A percentile compares a stretch with the other conserved stretches of the same genome.
Conservation (phyloP, 2,888 invertebrate species). For the Lissonota sp. region DNA sequence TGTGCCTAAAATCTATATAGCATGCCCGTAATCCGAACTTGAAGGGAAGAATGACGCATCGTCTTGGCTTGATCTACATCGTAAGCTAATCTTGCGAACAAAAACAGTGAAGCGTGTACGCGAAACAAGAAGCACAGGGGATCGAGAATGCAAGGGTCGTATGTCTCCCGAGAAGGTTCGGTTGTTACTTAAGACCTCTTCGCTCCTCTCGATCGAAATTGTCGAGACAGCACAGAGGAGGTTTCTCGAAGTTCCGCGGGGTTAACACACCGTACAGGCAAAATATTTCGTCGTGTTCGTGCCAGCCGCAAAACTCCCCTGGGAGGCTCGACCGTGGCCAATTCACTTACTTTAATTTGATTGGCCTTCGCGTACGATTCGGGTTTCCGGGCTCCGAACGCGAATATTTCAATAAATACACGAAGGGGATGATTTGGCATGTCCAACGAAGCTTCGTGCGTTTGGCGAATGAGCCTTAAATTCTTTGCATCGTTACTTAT, state of each 20-base stretch:
- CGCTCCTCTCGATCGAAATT: slow-evolving; percentile 44
- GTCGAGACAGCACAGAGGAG: slow-evolving; percentile 50
- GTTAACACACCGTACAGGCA: slow-evolving; percentile 13
- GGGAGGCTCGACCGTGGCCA: slow-evolving; percentile 71
- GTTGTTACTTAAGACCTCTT: slow-evolving; percentile 48
- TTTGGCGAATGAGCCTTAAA: slow-evolving; percentile 77
- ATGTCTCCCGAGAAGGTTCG: slow-evolving; percentile 33
- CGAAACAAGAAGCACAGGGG: slow-evolving; percentile 22
- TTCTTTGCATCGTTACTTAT: slow-evolving; percentile 71
- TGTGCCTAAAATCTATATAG: background rate
- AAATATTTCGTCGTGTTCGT: slow-evolving; percentile 57
- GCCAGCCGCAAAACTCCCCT: slow-evolving; percentile 58
- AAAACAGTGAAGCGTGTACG: slow-evolving; percentile 58
- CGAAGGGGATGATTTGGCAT: slow-evolving; percentile 50
- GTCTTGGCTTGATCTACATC: slow-evolving; percentile 30
- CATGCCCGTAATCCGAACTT: slow-evolving; percentile 21
- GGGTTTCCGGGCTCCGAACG: slow-evolving; percentile 62
- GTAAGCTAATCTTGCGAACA: slow-evolving; percentile 66
- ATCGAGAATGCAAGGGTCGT: slow-evolving; percentile 24
- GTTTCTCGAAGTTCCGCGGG: slow-evolving; percentile 15
- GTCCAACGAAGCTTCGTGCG: slow-evolving; percentile 73
- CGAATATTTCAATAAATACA: slow-evolving; percentile 31
- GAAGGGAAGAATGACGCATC: slow-evolving; percentile 66
- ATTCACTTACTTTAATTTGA: slow-evolving; percentile 84
- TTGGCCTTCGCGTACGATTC: slow-evolving; percentile 78